Evolutionary conservation across 2,113 vertebrate species (phyloP), one percentile per base, ranked within the genome.

Genomic region (Thomomys bottae): DNA sequence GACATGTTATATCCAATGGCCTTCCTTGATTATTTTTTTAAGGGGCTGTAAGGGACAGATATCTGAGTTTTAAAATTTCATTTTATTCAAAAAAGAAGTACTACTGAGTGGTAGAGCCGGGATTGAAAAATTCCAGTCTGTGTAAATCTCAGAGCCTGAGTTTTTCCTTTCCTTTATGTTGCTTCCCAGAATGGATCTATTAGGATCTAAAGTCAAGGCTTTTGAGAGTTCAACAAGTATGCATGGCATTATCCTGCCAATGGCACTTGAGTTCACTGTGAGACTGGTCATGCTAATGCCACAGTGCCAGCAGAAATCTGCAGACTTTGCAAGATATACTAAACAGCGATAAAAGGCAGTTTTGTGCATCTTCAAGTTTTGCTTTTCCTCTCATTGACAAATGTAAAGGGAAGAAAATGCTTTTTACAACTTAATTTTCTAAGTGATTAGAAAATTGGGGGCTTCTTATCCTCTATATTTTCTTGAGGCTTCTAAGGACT

Each of bases 341-440:
- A 66, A 83, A 83, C 34, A 57, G 5, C 84, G 49, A 15, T 77
- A 36, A 87, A 94, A 82, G 38, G 18, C 30, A 88, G 61, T 24
- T 64, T 20, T 89, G 66, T 80, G 10, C 32, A 34, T 57, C 59
- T 63, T 71, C 88, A 54, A 67, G 21, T 67, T 59, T 87, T 77
- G 8, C 20, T 63, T 12, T 92, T 20, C 8, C 49, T 89, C 30
- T 80, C 61, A 84, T 76, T 59, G 93, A 66, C 59, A 84, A 76
- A 75, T 66, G 3, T 59, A 66, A 26, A 40, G 32, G 11, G 61
- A 89, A 84, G 34, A 90, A 82, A 89, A 54, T 54, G 18, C 42
- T 88, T 88, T 87, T 95, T 70, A 90, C 73, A 88, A 79, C 68
- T 94, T 88, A 94, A 84, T 72, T 95, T 93, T 96, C 57, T 94